These are phyloP conservation scores for Matsumurasca onukii DNA, from an alignment of 1,140 invertebrate genomes.

Conservation along the genomic window DNA sequence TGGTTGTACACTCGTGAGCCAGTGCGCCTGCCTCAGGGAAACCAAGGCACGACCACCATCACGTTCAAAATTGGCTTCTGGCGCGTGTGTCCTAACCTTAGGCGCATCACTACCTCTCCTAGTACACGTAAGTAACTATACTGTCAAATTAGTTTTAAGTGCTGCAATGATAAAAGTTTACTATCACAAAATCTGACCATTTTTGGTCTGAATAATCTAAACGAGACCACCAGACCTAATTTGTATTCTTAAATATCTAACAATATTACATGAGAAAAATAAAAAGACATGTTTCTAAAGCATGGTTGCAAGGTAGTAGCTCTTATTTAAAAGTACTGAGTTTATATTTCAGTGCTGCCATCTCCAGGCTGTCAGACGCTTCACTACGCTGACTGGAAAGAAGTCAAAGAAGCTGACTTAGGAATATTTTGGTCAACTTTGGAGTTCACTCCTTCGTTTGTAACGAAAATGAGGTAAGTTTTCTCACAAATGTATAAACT, in stretches of 20 bases:
- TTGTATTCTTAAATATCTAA: too few species aligned
- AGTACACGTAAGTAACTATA: conserved; percentile 23
- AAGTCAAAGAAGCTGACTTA: conserved; percentile 8
- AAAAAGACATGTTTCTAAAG: too few species aligned
- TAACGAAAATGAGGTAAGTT: conserved; percentile 19
- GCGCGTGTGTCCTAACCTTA: conserved; percentile 50
- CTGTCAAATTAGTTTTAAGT: too few species aligned
- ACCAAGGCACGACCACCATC: conserved; percentile 44
- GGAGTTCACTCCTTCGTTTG: conserved; percentile 5
- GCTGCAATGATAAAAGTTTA: too few species aligned
- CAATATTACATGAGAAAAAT: too few species aligned
- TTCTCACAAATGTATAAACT: too few species aligned
- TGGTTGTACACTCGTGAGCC: conserved; percentile 56
- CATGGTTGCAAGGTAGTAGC: too few species aligned
- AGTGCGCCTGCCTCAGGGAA: conserved; percentile 48
- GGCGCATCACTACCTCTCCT: conserved; percentile 35
- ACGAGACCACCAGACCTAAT: too few species aligned
- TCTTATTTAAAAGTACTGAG: too few species aligned
- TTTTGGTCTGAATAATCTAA: too few species aligned
- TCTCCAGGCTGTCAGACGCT: conserved; percentile 30
- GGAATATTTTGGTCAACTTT: conserved; percentile 12
- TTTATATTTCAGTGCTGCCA: conserved; percentile 23
- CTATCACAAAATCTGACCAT: too few species aligned
- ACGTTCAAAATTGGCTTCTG: conserved; percentile 54
- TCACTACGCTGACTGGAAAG: background rate